Conservation (phyloP, 2,797 vertebrate genomes). For the Cuniculus paca region DNA sequence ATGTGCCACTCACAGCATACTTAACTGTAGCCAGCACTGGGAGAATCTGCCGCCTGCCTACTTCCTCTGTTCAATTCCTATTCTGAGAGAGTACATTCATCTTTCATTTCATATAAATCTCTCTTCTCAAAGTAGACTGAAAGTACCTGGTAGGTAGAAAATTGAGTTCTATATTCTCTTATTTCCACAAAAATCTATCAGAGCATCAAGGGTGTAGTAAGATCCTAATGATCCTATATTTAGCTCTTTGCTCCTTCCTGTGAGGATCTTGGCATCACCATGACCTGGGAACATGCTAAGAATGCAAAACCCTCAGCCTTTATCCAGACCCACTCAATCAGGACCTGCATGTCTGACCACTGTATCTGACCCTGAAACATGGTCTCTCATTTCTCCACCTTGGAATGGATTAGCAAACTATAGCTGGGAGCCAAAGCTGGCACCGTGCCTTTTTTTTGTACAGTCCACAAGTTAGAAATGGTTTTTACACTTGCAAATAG, state of each 20-base stretch:
- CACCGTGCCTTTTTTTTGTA: neutral
- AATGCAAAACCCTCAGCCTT: neutral
- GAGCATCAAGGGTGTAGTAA: too few species aligned
- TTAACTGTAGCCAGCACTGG: accelerated
- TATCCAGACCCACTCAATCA: accelerated
- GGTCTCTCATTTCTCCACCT: neutral
- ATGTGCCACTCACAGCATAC: accelerated
- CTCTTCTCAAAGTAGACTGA: neutral
- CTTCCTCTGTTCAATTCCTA: neutral
- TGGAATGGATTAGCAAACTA: neutral
- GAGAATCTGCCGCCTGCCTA: neutral
- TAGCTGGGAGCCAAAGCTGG: neutral
- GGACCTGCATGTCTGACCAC: accelerated
- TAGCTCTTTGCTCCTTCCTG: neutral
- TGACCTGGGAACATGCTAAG: neutral
- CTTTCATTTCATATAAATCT: neutral
- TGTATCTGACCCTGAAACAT: neutral
- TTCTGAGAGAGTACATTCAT: neutral
- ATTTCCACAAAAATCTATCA: neutral
- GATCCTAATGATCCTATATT: neutral
- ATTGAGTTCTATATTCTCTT: neutral
- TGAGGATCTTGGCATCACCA: neutral
- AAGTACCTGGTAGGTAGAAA: neutral
- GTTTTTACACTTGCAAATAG: neutral
- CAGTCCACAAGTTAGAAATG: neutral